phyloP scores from a whole-genome alignment of 2,888 invertebrate genomes.

The Orchesella flavescens region DNA sequence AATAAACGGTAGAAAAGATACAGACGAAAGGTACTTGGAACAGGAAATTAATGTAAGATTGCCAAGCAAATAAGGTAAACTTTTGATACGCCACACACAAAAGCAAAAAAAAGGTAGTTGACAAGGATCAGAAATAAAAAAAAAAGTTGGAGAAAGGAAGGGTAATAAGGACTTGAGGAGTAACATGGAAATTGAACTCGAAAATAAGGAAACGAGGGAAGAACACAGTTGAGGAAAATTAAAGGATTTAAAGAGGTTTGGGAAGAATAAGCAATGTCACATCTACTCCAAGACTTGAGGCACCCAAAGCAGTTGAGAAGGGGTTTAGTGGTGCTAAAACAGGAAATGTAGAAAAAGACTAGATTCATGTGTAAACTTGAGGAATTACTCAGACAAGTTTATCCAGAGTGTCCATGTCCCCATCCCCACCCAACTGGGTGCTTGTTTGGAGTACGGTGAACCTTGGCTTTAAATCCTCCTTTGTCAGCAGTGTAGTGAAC shows the following conservation, averaged over 20 bases:
- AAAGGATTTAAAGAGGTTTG: neutral
- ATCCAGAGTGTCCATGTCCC: slow-evolving; percentile 29
- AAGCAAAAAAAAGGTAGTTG: neutral
- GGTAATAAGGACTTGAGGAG: neutral
- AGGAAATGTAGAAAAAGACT: slow-evolving; percentile 11
- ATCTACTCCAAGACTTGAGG: no score
- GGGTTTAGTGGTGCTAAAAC: neutral
- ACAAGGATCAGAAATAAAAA: neutral
- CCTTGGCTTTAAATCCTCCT: slow-evolving; percentile 55
- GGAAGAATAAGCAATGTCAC: no score
- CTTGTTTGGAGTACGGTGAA: slow-evolving; percentile 48
- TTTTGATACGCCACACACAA: no score
- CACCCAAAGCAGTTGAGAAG: neutral
- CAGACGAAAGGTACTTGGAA: neutral
- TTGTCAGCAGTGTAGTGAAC: slow-evolving; percentile 62
- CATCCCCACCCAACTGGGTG: slow-evolving; percentile 50
- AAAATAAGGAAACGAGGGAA: neutral
- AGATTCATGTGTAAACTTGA: slow-evolving; percentile 19
- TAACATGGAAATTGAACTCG: neutral
- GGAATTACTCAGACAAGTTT: slow-evolving; percentile 7
- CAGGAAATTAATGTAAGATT: no score
- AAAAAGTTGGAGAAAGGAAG: neutral
- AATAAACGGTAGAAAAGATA: neutral
- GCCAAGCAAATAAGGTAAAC: neutral
- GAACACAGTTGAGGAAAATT: neutral